Evolutionary conservation across 2,888 invertebrate species (phyloP).

Genomic region (Theretra japonica): DNA sequence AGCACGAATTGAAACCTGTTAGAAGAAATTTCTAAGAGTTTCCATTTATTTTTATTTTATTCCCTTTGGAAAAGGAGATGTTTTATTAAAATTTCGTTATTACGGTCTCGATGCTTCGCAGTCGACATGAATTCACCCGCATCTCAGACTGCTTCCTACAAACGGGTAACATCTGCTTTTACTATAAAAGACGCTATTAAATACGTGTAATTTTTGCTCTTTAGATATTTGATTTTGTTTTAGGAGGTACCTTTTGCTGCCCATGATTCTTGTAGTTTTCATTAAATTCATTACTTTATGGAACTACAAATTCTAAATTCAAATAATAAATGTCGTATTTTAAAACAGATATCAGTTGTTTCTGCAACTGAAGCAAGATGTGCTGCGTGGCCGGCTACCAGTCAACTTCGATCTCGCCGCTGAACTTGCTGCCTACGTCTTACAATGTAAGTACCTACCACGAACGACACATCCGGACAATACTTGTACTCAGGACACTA

Average conservation of each 20-base stretch:
- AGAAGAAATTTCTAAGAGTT: slow-evolving; percentile 58
- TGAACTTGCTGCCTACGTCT: slow-evolving; percentile 95
- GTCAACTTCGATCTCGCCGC: slow-evolving; percentile 96
- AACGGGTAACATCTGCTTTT: slow-evolving; percentile 25
- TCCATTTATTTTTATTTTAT: slow-evolving; percentile 60
- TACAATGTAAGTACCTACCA: slow-evolving; percentile 92
- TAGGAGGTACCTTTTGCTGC: not conserved
- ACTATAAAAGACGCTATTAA: slow-evolving; percentile 23
- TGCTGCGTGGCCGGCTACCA: slow-evolving; percentile 96
- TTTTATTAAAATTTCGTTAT: slow-evolving; percentile 78
- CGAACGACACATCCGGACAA: too few species aligned
- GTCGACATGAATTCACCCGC: slow-evolving; percentile 29
- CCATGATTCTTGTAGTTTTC: not conserved
- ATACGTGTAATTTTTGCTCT: slow-evolving; percentile 9
- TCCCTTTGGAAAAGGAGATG: slow-evolving; percentile 55
- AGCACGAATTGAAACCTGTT: slow-evolving; percentile 59
- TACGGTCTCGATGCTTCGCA: slow-evolving; percentile 62
- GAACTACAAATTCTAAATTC: not conserved
- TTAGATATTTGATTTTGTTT: slow-evolving; percentile 29
- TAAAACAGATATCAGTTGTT: slow-evolving; percentile 96
- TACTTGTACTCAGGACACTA: too few species aligned
- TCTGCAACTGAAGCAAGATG: slow-evolving; percentile 98
- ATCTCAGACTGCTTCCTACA: slow-evolving; percentile 24
- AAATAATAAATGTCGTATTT: not conserved
- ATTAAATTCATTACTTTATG: too few species aligned